Base-by-base conservation (phyloP, 1,140 invertebrate genomes). In the Drosophila eugracilis region DNA sequence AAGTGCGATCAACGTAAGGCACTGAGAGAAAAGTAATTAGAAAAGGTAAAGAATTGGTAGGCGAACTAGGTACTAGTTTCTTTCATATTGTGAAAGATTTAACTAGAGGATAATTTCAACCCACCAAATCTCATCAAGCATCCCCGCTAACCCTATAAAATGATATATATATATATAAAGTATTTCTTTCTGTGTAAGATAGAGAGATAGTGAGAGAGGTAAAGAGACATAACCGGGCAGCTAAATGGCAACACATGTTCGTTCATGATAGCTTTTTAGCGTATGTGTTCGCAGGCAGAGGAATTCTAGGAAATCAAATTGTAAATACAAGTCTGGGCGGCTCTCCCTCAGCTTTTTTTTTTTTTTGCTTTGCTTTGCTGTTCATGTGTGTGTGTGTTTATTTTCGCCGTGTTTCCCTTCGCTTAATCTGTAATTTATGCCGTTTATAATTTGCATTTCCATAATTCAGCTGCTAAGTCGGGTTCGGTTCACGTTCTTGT, bases 241-340 rank as follows among this genome's bases (percentile, higher is more conserved):
- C 32, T 55, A 59, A 60, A 36, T 42, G 54, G 32, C 44, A 66
- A 41, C 60, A 52, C 41, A 45, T 65, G 48, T n/a, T n/a, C n/a
- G 65, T 32, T 32, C n/a, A n/a, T 75, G 78, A 10, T 19, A 36
- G 67, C 62, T 65, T 37, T 17, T 59, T 24, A 12, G 55, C 22
- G 14, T 47, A 26, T 58, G 24, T 19, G 50, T 70, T 41, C 10
- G 52, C 32, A 5, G 55, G 52, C 60, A 42, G 65, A 58, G 54
- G 47, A 85, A 77, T 85, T 85, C 80, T 85, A 85, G 80, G 80
- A 85, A 85, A 85, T 86, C 44, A 42, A 41, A 59, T 44, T 71
- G 55, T 75, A 80, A 76, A 79, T 85, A 71, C 28, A 58, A 78
- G 67, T 74, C 54, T 15, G 36, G 26, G 30, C 59, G 30, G 26